These are phyloP conservation scores for Drusus annulatus DNA, from an alignment of 1,140 invertebrate species.

Conservation along the genomic window DNA sequence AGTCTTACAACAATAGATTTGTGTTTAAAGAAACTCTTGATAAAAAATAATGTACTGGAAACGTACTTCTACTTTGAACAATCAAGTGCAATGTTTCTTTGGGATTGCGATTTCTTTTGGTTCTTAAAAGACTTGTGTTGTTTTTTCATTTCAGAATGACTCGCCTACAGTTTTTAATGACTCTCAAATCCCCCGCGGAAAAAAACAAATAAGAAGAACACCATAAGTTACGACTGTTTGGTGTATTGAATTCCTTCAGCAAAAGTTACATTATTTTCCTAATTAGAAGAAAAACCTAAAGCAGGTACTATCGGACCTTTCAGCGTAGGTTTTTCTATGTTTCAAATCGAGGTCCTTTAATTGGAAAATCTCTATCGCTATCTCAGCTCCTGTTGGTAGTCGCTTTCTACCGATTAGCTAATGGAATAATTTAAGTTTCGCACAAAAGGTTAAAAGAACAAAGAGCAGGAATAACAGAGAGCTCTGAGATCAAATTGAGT, in stretches of 20 bases:
- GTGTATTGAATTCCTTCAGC: neutral
- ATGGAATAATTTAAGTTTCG: slow-evolving; percentile 44
- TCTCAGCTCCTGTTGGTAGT: slow-evolving; percentile 6
- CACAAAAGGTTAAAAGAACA: slow-evolving; percentile 34
- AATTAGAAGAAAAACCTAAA: slow-evolving; percentile 1
- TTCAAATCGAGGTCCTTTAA: slow-evolving; percentile 11
- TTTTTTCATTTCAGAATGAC: no score
- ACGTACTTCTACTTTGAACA: no score
- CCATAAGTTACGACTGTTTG: neutral
- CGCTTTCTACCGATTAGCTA: slow-evolving; percentile 30
- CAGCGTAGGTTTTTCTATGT: neutral
- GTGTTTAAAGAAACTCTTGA: no score
- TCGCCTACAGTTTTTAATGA: neutral
- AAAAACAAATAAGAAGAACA: neutral
- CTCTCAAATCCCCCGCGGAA: slow-evolving; percentile 1
- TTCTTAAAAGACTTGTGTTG: no score
- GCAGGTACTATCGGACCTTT: no score
- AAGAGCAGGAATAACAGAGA: slow-evolving; percentile 25
- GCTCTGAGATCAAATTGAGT: slow-evolving; percentile 42
- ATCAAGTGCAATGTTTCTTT: no score
- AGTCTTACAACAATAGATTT: no score
- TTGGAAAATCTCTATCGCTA: slow-evolving; percentile 8
- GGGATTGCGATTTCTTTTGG: no score
- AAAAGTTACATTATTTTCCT: neutral
- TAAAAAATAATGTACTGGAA: no score